Base-by-base conservation (phyloP, 2,888 invertebrate species). In the Deilephila elpenor region DNA sequence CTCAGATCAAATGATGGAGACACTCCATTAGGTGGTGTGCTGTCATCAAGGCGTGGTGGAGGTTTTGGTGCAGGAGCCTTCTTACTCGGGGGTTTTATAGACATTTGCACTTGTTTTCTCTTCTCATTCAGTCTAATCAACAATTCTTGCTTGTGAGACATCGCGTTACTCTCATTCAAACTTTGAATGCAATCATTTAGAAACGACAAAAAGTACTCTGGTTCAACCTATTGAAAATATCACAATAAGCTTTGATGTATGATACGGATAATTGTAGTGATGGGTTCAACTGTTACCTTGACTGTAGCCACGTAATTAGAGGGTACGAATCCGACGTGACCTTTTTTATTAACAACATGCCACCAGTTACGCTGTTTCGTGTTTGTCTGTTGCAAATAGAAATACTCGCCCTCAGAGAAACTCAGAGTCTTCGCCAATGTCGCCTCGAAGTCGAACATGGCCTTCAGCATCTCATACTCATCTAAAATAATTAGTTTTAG, bases 341-440 rank as follows among this genome's bases (percentile, higher is more conserved):
- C 98, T 87, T 96, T 96, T 88, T 95, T 96, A 92, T 97, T 97
- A 80, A 98, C 96, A 71, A 98, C 98, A 95, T 97, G 97, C 98
- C 97, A 98, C 98, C 98, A 98, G 88, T 98, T 98, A 78, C 96
- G 95, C 87, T 97, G 97, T 84, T 97, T 97, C 5, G 96, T 96
- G 77, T 96, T 97, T 32, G 96, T 96, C 86, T 97, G 97, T 84
- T 98, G 96, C 29, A 98, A 93, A 82, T 97, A 96, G 88, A 98
- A 98, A 87, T 96, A 96, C 88, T 98, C 98, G 76, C 97, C 97
- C 84, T 96, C 97, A 79, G 95, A 95, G 90, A 98, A 98, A 87
- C 97, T 97, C 76, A 98, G 93, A 8, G 98, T 98, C 92, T 97
- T 98, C 19, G 97, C 96, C 84, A 97, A 96, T 70, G 97, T 97